Evolutionary conservation across 2,888 invertebrate genomes (phyloP).

Genomic region (Salticus scenicus): DNA sequence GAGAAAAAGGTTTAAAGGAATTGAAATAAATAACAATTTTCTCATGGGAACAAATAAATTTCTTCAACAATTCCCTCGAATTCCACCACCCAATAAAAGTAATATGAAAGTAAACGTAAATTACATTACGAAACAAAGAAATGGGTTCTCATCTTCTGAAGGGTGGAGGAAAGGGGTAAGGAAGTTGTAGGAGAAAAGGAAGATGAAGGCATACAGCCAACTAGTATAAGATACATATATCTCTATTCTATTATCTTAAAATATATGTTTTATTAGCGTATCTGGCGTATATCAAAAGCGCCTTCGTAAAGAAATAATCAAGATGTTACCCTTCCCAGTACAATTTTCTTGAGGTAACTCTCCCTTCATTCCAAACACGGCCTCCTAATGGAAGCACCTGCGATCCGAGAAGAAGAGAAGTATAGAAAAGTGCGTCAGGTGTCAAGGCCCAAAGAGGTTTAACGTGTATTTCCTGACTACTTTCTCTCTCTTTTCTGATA

Average conservation of each 20-base stretch:
- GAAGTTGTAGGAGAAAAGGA: too few species aligned
- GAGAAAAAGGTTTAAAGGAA: too few species aligned
- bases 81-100: too few species aligned
- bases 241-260: not conserved
- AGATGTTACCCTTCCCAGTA: slow-evolving; percentile 50
- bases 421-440: slow-evolving; percentile 58
- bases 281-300: slow-evolving; percentile 4
- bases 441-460: slow-evolving; percentile 67
- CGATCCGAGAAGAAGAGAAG: slow-evolving; percentile 52
- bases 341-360: slow-evolving; percentile 46
- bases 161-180: too few species aligned
- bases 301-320: slow-evolving; percentile 49
- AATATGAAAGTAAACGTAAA: too few species aligned
- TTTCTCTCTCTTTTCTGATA: slow-evolving; percentile 32
- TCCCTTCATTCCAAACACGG: slow-evolving; percentile 46
- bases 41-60: too few species aligned
- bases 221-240: not conserved
- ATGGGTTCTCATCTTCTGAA: too few species aligned
- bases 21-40: too few species aligned
- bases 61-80: too few species aligned
- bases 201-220: not conserved
- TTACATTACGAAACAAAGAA: too few species aligned
- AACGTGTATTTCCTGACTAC: slow-evolving; percentile 63
- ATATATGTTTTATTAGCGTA: not conserved
- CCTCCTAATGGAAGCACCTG: slow-evolving; percentile 66